Conservation (phyloP, 2,113 vertebrate genomes). For the Gnathonemus longibarbis region DNA sequence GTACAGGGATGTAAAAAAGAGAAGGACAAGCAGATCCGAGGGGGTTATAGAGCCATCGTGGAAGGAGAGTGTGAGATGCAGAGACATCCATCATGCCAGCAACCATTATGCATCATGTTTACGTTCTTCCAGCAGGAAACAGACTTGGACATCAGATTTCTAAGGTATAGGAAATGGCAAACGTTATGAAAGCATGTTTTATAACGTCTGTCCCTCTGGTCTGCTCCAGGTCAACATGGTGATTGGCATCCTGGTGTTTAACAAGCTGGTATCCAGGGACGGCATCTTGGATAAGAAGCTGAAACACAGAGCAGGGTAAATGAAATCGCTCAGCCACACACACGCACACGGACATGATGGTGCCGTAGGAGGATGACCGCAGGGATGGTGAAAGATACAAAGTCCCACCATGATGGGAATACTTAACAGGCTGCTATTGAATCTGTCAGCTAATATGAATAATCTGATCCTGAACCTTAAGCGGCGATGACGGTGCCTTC, state of each 20-base stretch:
- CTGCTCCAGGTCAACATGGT: slow-evolving; percentile 96
- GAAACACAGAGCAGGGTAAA: slow-evolving; percentile 98
- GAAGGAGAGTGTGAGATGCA: neutral
- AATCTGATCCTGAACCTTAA: slow-evolving; percentile 29
- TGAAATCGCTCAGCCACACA: slow-evolving; percentile 25
- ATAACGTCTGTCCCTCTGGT: slow-evolving; percentile 22
- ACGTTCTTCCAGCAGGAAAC: neutral
- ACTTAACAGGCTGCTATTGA: slow-evolving; percentile 40
- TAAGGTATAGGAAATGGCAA: neutral
- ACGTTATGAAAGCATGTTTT: neutral
- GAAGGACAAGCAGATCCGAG: neutral
- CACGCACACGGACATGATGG: neutral
- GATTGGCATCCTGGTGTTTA: slow-evolving; percentile 99
- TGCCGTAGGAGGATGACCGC: slow-evolving; percentile 31
- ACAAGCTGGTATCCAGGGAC: slow-evolving; percentile 99
- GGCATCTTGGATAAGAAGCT: slow-evolving; percentile 99
- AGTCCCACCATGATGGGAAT: slow-evolving; percentile 53
- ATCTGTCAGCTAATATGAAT: slow-evolving; percentile 34
- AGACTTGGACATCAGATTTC: neutral
- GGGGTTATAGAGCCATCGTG: neutral
- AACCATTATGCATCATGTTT: neutral
- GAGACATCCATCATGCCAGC: neutral
- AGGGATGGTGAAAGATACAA: slow-evolving; percentile 34
- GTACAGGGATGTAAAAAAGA: neutral
- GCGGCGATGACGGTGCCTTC: neutral